Conservation (phyloP, 1,140 invertebrate species). For the Caenorhabditis inopinata region DNA sequence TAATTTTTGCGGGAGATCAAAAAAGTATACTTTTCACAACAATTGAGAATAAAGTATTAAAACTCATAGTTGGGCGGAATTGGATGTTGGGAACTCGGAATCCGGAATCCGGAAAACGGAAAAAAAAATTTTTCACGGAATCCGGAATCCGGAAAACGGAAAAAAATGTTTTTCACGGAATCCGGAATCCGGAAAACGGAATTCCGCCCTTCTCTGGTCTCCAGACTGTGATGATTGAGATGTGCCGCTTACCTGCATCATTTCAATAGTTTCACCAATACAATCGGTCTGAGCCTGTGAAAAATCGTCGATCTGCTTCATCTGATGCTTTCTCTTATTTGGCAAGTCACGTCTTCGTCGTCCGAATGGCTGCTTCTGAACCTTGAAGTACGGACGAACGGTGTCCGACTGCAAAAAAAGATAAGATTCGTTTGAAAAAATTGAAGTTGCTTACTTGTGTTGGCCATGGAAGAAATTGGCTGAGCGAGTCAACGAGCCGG, state of each 20-base stretch:
- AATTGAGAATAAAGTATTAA: too few relatives aligned
- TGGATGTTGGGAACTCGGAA: too few relatives aligned
- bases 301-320: conserved; percentile 17
- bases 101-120: too few relatives aligned
- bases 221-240: too few relatives aligned
- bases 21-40: too few relatives aligned
- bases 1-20: too few relatives aligned
- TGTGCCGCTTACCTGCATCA: conserved; percentile 9
- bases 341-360: conserved; percentile 18
- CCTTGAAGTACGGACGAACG: conserved; percentile 25
- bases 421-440: not conserved
- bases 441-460: not conserved
- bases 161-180: too few relatives aligned
- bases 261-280: conserved; percentile 40
- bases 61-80: too few relatives aligned
- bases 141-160: too few relatives aligned
- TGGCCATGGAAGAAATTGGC: conserved; percentile 47
- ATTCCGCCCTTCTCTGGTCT: too few relatives aligned
- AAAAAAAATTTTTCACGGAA: too few relatives aligned
- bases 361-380: conserved; percentile 35
- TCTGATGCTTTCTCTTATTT: conserved; percentile 34
- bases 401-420: not conserved
- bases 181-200: too few relatives aligned
- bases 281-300: conserved; percentile 33
- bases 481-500: conserved; percentile 47